Conservation (phyloP, 2,797 vertebrate genomes). For the Eupleurogrammus muticus region DNA sequence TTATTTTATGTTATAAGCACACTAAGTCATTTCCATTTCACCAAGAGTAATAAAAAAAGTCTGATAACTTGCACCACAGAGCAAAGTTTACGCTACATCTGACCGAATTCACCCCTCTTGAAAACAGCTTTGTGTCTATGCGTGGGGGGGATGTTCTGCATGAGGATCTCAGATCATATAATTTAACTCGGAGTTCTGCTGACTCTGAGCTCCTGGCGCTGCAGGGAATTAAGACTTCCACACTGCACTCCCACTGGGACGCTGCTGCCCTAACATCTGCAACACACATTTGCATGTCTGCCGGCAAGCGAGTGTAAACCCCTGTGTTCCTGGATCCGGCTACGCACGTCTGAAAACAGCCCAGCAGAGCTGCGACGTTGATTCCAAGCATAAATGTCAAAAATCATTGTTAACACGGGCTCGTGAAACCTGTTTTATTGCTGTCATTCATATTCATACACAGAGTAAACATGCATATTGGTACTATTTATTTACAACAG, state of each 20-base stretch:
- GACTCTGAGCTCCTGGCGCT: conserved; percentile 42
- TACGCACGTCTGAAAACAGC: not conserved
- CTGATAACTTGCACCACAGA: not conserved
- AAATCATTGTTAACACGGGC: conserved; percentile 30
- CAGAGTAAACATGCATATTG: conserved; percentile 84
- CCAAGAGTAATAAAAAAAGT: conserved; percentile 19
- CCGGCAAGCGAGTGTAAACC: not conserved
- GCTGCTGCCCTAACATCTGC: conserved; percentile 32
- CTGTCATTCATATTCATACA: conserved; percentile 81
- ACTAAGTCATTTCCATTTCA: not conserved
- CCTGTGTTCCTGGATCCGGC: not conserved
- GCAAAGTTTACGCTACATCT: not conserved
- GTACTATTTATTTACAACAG: conserved; percentile 78
- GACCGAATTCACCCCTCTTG: not conserved
- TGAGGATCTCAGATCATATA: conserved; percentile 8
- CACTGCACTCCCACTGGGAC: conserved; percentile 22
- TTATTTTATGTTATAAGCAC: not conserved
- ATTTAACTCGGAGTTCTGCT: conserved; percentile 31
- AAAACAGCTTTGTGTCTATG: conserved; percentile 1
- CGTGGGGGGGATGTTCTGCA: not conserved
- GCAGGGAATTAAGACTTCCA: conserved; percentile 32
- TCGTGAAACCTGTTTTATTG: conserved; percentile 75
- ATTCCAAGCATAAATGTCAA: not conserved
- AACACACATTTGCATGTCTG: conserved; percentile 27
- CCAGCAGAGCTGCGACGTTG: not conserved